phyloP scores from a whole-genome alignment of 2,797 vertebrate species.

The Glyptemys insculpta region DNA sequence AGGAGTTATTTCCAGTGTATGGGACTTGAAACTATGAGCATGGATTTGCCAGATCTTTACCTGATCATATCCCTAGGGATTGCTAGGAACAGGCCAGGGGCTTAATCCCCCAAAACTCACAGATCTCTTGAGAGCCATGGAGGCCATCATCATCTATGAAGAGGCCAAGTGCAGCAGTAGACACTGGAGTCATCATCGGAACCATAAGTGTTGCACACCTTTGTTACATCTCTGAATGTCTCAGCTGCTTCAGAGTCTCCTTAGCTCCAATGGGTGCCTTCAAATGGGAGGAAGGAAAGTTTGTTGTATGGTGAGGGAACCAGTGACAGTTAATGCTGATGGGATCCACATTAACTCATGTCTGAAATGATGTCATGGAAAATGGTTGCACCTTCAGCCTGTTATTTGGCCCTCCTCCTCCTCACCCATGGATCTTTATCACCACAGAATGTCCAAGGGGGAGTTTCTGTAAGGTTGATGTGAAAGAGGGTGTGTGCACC shows the following conservation, averaged over 20 bases:
- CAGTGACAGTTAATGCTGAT: not conserved
- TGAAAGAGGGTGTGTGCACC: not conserved
- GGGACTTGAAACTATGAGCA: too few relatives aligned
- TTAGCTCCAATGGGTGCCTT: not conserved
- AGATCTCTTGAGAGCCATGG: too few relatives aligned
- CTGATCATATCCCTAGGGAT: too few relatives aligned
- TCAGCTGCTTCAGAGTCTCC: not conserved
- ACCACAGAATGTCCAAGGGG: not conserved
- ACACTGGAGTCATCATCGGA: not conserved
- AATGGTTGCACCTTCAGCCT: not conserved
- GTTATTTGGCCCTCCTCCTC: not conserved
- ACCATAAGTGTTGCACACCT: accelerated
- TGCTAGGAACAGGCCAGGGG: too few relatives aligned
- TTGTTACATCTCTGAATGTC: accelerated
- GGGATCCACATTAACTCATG: not conserved
- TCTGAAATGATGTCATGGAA: not conserved
- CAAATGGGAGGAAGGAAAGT: not conserved
- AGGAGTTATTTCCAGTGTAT: too few relatives aligned
- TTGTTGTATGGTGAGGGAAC: not conserved
- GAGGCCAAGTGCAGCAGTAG: too few relatives aligned
- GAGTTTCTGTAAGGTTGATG: not conserved
- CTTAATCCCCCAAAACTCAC: too few relatives aligned
- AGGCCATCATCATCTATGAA: too few relatives aligned
- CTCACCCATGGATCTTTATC: not conserved
- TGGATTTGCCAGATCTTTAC: too few relatives aligned